phyloP scores from a whole-genome alignment of 2,113 vertebrate species.

The Pachycephala philippinensis region DNA sequence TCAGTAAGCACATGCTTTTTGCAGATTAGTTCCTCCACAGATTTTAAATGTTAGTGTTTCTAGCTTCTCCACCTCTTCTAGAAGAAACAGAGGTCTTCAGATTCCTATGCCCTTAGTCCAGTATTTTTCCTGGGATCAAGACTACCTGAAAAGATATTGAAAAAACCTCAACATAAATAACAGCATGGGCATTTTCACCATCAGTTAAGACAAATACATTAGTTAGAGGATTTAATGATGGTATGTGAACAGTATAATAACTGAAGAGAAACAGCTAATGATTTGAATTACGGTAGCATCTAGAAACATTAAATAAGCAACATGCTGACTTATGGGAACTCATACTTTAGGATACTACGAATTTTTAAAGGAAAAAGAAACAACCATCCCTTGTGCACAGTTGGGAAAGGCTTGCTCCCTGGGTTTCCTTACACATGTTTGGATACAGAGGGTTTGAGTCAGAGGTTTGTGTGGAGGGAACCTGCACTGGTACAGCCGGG shows the following conservation, averaged over 20 bases:
- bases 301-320: not conserved
- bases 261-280: not conserved
- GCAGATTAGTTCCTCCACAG: not conserved
- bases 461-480: not conserved
- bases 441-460: not conserved
- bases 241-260: not conserved
- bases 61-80: slow-evolving; percentile 4
- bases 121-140: not conserved
- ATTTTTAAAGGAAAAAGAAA: not conserved
- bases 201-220: not conserved
- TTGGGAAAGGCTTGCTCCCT: not conserved
- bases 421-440: not conserved
- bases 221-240: not conserved
- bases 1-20: not conserved
- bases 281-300: not conserved
- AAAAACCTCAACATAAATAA: not conserved
- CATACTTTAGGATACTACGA: not conserved
- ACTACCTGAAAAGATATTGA: not conserved
- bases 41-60: not conserved
- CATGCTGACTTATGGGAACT: fast-evolving
- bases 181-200: not conserved
- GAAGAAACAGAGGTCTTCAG: slow-evolving; percentile 17
- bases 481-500: too few relatives aligned
- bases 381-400: not conserved
- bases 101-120: not conserved